Percentiles rank a stretch among this genome's conserved stretches.
These are phyloP conservation scores for Tyrophagus putrescentiae DNA, from an alignment of 1,140 invertebrate genomes.

Conservation along the genomic window DNA sequence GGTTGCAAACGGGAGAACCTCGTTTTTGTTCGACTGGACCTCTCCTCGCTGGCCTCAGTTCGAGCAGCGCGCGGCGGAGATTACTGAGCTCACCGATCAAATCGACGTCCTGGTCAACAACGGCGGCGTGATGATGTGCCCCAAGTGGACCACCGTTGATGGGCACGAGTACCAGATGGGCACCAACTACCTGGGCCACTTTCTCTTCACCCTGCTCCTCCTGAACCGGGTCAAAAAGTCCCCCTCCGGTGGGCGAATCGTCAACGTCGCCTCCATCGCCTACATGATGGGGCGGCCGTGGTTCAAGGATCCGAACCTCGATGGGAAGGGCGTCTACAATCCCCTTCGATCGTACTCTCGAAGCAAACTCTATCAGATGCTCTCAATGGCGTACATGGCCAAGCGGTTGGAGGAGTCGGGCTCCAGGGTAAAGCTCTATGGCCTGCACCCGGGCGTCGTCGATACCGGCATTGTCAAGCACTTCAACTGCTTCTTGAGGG, in stretches of 20 bases:
- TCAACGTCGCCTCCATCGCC: slow-evolving; percentile 36
- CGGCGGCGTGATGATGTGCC: slow-evolving; percentile 45
- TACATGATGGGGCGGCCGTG: slow-evolving; percentile 46
- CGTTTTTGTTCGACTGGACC: slow-evolving; percentile 58
- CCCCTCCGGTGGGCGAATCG: slow-evolving; percentile 35
- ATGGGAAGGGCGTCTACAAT: slow-evolving; percentile 26
- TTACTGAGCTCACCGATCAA: slow-evolving; percentile 43
- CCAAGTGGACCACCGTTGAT: slow-evolving; percentile 47
- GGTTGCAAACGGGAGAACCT: too few relatives aligned
- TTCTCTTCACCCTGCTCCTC: slow-evolving; percentile 61
- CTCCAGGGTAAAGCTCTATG: background rate
- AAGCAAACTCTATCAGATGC: slow-evolving; percentile 74
- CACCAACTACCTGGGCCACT: slow-evolving; percentile 34
- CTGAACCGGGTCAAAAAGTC: slow-evolving; percentile 51
- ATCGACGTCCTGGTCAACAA: slow-evolving; percentile 64
- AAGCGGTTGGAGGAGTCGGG: slow-evolving; percentile 35
- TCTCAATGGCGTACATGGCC: slow-evolving; percentile 68
- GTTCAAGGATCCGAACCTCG: slow-evolving; percentile 45
- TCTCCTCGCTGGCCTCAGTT: slow-evolving; percentile 54
- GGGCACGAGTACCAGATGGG: slow-evolving; percentile 58
- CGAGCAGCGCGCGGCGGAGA: slow-evolving; percentile 48
- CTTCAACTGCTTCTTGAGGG: slow-evolving; percentile 9
- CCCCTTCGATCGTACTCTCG: slow-evolving; percentile 51
- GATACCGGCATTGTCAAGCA: slow-evolving; percentile 30
- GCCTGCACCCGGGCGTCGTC: slow-evolving; percentile 35